Evolutionary conservation across 2,113 vertebrate species (phyloP).

Genomic region (Ploceus nigricollis): DNA sequence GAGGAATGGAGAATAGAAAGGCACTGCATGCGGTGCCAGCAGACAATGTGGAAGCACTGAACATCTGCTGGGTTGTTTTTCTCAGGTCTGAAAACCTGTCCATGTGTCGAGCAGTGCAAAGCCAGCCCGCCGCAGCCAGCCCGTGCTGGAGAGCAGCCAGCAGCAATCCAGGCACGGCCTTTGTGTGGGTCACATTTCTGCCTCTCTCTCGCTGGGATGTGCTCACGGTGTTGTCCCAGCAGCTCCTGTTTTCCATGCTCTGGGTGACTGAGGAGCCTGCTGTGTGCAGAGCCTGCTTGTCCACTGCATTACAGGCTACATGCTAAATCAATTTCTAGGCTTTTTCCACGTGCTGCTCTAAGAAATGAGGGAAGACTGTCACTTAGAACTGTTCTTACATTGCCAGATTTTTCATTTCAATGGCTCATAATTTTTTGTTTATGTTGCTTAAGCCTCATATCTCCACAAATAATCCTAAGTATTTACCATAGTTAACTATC

Average conservation of each 20-base stretch:
- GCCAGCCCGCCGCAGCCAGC: background rate
- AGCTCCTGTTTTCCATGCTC: background rate
- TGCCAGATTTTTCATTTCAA: background rate
- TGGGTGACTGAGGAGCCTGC: background rate
- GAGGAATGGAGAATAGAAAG: background rate
- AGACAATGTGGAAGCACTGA: background rate
- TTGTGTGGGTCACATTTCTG: background rate
- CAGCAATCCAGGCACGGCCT: background rate
- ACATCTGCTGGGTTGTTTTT: background rate
- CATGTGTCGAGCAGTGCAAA: background rate
- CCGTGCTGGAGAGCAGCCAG: background rate
- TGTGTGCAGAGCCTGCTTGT: fast-evolving
- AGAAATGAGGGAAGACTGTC: background rate
- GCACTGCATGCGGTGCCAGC: background rate
- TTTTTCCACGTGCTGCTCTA: background rate
- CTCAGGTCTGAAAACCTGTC: background rate
- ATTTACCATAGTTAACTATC: background rate
- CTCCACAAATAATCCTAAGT: background rate
- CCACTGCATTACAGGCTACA: background rate
- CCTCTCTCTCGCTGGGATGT: background rate
- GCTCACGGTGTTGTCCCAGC: background rate
- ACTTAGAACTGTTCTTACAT: background rate
- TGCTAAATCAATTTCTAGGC: background rate
- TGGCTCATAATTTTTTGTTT: background rate
- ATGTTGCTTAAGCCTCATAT: background rate